A percentile compares a stretch with the other conserved stretches of the same genome.
Conservation (phyloP, 2,888 invertebrate species). For the Allophyes oxyacanthae region DNA sequence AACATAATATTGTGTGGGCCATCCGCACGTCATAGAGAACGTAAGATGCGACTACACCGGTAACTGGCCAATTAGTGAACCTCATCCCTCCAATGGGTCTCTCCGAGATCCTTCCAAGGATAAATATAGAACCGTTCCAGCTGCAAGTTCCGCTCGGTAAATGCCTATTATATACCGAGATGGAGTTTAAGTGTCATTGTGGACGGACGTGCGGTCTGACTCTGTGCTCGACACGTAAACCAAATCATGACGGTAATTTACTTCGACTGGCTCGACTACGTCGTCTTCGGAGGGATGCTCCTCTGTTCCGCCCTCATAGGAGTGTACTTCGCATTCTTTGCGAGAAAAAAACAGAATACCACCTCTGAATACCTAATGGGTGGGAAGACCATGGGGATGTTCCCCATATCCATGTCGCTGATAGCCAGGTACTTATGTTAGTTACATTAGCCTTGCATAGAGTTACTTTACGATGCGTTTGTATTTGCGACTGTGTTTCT, state of each 20-base stretch:
- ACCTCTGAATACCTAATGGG: constrained; percentile 93
- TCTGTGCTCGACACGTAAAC: constrained; percentile 46
- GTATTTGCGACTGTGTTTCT: constrained; percentile 30
- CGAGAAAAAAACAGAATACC: constrained; percentile 91
- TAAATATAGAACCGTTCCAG: constrained; percentile 78
- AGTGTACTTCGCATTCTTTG: constrained; percentile 92
- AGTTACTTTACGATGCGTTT: not conserved
- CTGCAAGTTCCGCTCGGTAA: constrained; percentile 75
- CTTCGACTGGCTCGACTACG: constrained; percentile 91
- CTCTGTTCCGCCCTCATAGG: constrained; percentile 91
- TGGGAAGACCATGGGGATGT: constrained; percentile 93
- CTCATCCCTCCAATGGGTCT: constrained; percentile 77
- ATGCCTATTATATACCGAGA: constrained; percentile 76
- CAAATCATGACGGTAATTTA: constrained; percentile 77
- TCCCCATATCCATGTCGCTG: constrained; percentile 93
- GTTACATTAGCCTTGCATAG: constrained; percentile 11
- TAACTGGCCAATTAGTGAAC: constrained; percentile 76
- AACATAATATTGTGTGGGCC: constrained; percentile 41
- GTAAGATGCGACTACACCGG: constrained; percentile 63
- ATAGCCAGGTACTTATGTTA: constrained; percentile 91
- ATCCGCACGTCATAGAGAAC: constrained; percentile 32
- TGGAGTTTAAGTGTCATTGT: constrained; percentile 71
- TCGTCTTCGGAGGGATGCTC: constrained; percentile 91
- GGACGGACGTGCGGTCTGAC: constrained; percentile 71
- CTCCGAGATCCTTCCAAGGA: constrained; percentile 79